These are phyloP conservation scores for Hormiphora californensis DNA, from an alignment of 37 sponge, comb jelly and placozoan species.

Conservation along the genomic window DNA sequence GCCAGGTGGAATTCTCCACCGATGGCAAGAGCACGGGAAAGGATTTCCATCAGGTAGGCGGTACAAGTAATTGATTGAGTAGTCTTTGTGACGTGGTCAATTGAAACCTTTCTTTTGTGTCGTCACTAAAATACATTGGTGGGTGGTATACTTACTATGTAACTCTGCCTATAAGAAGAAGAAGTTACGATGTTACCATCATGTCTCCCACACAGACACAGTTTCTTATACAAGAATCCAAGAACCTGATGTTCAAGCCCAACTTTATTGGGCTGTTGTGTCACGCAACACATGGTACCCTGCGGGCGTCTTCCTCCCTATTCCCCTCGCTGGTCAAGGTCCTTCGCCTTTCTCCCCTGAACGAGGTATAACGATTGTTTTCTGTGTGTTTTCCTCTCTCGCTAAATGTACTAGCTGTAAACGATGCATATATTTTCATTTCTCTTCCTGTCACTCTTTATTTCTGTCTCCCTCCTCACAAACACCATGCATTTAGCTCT, in stretches of 20 bases:
- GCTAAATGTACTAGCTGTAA: background rate
- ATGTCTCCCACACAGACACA: constrained; percentile 65
- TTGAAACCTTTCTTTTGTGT: too few relatives aligned
- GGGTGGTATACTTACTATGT: too few relatives aligned
- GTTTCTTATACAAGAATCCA: constrained; percentile 73
- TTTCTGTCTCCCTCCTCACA: too few relatives aligned
- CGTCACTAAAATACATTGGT: too few relatives aligned
- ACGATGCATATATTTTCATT: background rate
- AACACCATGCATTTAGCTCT: too few relatives aligned
- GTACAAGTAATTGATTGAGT: background rate
- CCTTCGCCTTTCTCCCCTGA: background rate
- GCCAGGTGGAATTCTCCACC: constrained; percentile 71
- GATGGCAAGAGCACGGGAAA: constrained; percentile 67
- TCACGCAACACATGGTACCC: constrained; percentile 57
- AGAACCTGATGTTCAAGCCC: constrained; percentile 68
- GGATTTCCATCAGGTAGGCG: constrained; percentile 65
- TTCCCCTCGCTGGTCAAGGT: constrained; percentile 49
- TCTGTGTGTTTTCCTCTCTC: background rate
- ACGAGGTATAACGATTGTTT: background rate
- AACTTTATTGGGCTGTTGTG: constrained; percentile 80
- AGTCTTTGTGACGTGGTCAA: too few relatives aligned
- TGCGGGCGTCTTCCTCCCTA: constrained; percentile 50
- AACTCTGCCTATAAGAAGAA: too few relatives aligned
- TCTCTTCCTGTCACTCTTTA: background rate
- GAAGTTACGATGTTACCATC: too few relatives aligned